Evolutionary conservation across 2,888 invertebrate genomes (phyloP).

Genomic region (Rhabditoides inermis): DNA sequence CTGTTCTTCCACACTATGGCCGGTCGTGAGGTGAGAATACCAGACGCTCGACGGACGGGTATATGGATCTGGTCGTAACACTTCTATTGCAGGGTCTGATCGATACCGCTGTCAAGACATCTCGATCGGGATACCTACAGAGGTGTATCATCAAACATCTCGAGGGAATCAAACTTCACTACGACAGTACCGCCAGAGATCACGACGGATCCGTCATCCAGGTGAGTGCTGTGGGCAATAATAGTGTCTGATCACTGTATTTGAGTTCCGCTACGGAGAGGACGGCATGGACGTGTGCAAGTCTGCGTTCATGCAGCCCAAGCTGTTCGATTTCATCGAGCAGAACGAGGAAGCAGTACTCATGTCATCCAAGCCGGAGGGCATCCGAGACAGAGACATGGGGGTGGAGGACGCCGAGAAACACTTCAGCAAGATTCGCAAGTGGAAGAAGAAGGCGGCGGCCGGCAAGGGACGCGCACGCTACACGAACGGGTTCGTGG

Average conservation of each 20-base stretch:
- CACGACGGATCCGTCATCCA: conserved; percentile 85
- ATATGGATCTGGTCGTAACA: too few species aligned
- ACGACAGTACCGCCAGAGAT: conserved; percentile 90
- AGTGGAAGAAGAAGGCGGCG: conserved; percentile 21
- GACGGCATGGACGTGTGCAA: conserved; percentile 75
- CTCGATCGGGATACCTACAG: conserved; percentile 92
- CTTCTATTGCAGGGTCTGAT: conserved; percentile 70
- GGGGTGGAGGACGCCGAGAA: conserved; percentile 55
- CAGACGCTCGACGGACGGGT: too few species aligned
- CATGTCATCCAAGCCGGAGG: conserved; percentile 26
- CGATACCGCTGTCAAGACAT: conserved; percentile 98
- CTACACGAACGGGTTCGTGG: conserved; percentile 25
- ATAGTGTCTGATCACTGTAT: not conserved
- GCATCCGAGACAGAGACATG: conserved; percentile 53
- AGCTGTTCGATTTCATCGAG: conserved; percentile 72
- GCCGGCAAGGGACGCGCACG: too few species aligned
- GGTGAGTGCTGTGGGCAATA: conserved; percentile 53
- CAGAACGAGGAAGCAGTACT: conserved; percentile 61
- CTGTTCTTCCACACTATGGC: conserved; percentile 99
- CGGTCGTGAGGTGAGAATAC: conserved; percentile 74
- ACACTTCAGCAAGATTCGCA: conserved; percentile 59
- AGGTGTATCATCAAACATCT: conserved; percentile 92
- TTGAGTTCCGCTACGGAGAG: conserved; percentile 79
- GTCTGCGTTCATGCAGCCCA: conserved; percentile 71
- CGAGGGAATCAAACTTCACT: conserved; percentile 80